Percentiles rank a stretch among this genome's conserved stretches.
phyloP scores from a whole-genome alignment of 2,113 vertebrate genomes.

The Pica pica region DNA sequence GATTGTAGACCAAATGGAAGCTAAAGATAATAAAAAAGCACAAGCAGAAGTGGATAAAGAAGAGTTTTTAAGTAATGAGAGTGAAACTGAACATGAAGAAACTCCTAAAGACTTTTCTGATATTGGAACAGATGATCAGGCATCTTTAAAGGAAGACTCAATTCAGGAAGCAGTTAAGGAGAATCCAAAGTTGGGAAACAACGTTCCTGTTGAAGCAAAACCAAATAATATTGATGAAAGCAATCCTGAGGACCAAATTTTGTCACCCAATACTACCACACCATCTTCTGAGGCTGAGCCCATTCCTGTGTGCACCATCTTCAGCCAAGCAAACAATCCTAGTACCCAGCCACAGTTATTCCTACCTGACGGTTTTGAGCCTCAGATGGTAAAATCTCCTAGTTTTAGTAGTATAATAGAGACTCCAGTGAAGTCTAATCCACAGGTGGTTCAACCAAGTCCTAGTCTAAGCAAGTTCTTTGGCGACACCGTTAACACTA shows the following conservation, averaged over 20 bases:
- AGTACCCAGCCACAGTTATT: conserved; percentile 71
- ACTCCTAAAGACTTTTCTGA: conserved; percentile 48
- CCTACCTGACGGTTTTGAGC: conserved; percentile 87
- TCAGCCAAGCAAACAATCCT: conserved; percentile 77
- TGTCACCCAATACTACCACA: not conserved
- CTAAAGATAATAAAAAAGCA: not conserved
- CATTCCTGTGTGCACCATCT: conserved; percentile 93
- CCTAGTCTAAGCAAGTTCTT: conserved; percentile 98
- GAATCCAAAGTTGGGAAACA: not conserved
- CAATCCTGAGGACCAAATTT: not conserved
- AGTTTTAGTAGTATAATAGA: conserved; percentile 84
- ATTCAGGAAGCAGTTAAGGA: conserved; percentile 9
- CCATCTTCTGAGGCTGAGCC: conserved; percentile 59
- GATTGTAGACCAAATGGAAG: conserved; percentile 69
- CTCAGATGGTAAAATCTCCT: conserved; percentile 93
- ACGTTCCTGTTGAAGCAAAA: not conserved
- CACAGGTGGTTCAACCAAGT: conserved; percentile 90
- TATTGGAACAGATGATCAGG: conserved; percentile 43
- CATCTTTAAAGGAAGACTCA: conserved; percentile 30
- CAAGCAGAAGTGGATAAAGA: conserved; percentile 6
- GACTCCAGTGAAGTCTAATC: conserved; percentile 74
- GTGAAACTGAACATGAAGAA: conserved; percentile 56
- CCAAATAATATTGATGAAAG: not conserved
- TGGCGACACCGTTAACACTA: conserved; percentile 76
- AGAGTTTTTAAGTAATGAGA: conserved; percentile 48